These are phyloP conservation scores for Rhagoletis zephyria DNA, from an alignment of 1,140 invertebrate species.

Conservation along the genomic window DNA sequence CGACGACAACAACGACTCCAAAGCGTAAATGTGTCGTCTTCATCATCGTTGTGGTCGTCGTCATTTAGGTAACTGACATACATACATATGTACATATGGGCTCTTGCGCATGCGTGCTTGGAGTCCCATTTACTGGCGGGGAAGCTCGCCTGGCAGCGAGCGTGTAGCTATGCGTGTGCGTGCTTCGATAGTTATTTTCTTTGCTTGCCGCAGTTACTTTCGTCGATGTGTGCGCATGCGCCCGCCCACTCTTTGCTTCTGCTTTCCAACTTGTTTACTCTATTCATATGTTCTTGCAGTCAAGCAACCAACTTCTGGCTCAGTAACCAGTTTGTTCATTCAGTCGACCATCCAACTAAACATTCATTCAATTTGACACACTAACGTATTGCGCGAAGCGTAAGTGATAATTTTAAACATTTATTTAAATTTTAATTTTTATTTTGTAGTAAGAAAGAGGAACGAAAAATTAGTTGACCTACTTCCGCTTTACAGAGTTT, in stretches of 20 bases:
- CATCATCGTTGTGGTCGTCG: neutral
- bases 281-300: conserved; percentile 5
- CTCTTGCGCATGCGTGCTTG: conserved; percentile 11
- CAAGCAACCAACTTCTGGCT: neutral
- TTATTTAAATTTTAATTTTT: neutral
- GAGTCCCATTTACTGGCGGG: neutral
- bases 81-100: no score
- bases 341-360: neutral
- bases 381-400: neutral
- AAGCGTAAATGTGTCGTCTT: conserved; percentile 17
- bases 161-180: conserved; percentile 33
- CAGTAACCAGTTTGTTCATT: neutral
- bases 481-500: conserved; percentile 36
- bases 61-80: neutral
- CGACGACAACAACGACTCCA: neutral
- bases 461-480: conserved; percentile 25
- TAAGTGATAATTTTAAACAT: neutral
- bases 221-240: neutral
- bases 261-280: neutral
- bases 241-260: neutral
- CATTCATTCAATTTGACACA: conserved; percentile 18
- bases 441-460: neutral
- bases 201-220: neutral
- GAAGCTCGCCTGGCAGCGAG: neutral
- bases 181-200: neutral